Evolutionary conservation across 2,113 vertebrate species (phyloP).

Genomic region (Eptatretus burgeri): DNA sequence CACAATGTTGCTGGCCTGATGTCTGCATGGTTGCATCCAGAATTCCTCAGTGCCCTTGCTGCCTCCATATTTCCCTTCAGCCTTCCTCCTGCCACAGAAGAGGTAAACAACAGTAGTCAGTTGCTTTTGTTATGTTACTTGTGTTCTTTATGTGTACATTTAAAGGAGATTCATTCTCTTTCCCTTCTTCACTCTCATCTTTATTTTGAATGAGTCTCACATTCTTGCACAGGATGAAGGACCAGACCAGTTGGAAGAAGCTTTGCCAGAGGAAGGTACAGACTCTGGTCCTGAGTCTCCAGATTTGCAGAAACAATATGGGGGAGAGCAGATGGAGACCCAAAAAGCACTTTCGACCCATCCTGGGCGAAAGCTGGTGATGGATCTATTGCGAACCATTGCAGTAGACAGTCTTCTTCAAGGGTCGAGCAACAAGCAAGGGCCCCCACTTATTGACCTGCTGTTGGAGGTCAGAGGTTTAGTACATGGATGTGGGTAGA

Average conservation of each 20-base stretch:
- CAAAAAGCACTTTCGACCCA: conserved; percentile 40
- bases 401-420: conserved; percentile 89
- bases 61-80: conserved; percentile 86
- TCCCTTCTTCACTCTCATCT: too few species aligned
- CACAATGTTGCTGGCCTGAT: conserved; percentile 69
- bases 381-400: conserved; percentile 87
- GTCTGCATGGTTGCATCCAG: conserved; percentile 71
- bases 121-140: too few species aligned
- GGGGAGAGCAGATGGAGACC: too few species aligned
- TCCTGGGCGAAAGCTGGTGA: conserved; percentile 84
- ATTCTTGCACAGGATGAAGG: too few species aligned
- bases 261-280: too few species aligned
- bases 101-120: conserved; percentile 23
- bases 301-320: too few species aligned
- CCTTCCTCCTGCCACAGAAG: conserved; percentile 82
- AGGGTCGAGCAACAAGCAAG: conserved; percentile 77
- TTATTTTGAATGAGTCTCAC: too few species aligned
- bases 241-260: too few species aligned
- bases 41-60: conserved; percentile 67
- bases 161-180: too few species aligned
- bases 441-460: conserved; percentile 51
- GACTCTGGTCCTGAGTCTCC: too few species aligned
- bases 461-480: conserved; percentile 43
- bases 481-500: too few species aligned
- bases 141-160: too few species aligned